Conservation (phyloP, 2,113 vertebrate species). For the Vombatus ursinus region DNA sequence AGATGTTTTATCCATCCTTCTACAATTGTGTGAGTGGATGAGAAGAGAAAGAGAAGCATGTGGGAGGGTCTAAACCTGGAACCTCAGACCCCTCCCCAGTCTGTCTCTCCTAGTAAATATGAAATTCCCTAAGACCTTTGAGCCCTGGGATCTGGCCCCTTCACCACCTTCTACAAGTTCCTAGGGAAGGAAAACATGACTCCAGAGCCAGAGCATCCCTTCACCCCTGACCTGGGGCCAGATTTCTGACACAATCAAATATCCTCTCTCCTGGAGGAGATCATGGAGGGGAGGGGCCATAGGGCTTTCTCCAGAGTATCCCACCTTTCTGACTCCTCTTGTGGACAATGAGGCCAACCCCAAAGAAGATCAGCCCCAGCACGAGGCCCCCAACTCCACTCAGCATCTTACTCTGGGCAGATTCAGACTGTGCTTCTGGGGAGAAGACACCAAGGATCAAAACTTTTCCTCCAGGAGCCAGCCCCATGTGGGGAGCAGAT, state of each 20-base stretch:
- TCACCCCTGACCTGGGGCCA: not conserved
- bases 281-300: not conserved
- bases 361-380: not conserved
- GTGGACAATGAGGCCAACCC: not conserved
- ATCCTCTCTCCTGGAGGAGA: not conserved
- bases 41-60: too few relatives aligned
- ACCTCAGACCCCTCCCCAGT: too few relatives aligned
- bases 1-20: too few relatives aligned
- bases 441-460: not conserved
- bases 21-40: too few relatives aligned
- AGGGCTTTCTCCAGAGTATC: not conserved
- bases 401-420: conserved; percentile 52
- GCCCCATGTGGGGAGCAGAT: not conserved
- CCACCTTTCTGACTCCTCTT: not conserved
- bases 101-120: too few relatives aligned
- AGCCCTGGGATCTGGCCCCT: not conserved
- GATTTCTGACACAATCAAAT: not conserved
- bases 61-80: too few relatives aligned
- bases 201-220: not conserved
- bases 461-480: not conserved
- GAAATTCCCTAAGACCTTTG: not conserved
- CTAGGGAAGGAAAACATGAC: not conserved
- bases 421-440: not conserved
- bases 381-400: not conserved
- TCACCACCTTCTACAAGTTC: not conserved